Base-by-base conservation (phyloP, 2,888 invertebrate species). In the Ichneumoninae sp. region DNA sequence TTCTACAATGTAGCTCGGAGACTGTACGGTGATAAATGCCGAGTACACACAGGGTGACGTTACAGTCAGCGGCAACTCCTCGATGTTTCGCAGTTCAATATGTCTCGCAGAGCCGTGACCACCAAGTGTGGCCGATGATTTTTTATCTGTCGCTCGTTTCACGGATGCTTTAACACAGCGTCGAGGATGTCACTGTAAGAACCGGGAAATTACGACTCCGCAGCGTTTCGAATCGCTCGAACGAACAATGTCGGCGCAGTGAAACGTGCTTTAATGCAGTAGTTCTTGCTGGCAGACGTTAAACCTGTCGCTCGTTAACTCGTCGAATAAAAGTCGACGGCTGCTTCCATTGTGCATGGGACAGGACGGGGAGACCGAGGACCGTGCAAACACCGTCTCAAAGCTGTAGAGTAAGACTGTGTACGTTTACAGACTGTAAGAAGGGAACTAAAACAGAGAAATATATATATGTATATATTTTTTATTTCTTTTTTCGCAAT, bases 41-140 rank as follows among this genome's bases (percentile, higher is more conserved):
- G 30, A 26, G 13, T 26, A 60, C 60, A 16, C 26, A 4, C 30
- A 26, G 60, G 13, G 30, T 13, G 60, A 60, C 60, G 33, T 44
- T 44, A 60, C 6, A 16, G 60, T 33, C 7, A 62, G 16, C 26
- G 60, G 60, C 33, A 30, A 30, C 16, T 30, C 60, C 33, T 62
- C 33, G 22, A 62, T 16, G 16, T 62, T 30, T 62, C 16, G 30
- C 60, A 30, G 30, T 62, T 62, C 60, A 33, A 62, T 62, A 62
- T 33, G 60, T 62, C 30, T 62, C 33, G 33, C 30, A 26, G 13
- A 57, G 60, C 30, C 6, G 16, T 33, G 60, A 16, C 33, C 13
- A 26, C 13, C 16, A 6, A 33, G 1, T 30, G 33, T 30, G 33
- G n/a, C 30, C 60, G 16, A 62, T 62, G 60, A 62, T n/a, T 62